phyloP scores from a whole-genome alignment of 2,113 vertebrate species.

The Nothobranchius kuhntae region DNA sequence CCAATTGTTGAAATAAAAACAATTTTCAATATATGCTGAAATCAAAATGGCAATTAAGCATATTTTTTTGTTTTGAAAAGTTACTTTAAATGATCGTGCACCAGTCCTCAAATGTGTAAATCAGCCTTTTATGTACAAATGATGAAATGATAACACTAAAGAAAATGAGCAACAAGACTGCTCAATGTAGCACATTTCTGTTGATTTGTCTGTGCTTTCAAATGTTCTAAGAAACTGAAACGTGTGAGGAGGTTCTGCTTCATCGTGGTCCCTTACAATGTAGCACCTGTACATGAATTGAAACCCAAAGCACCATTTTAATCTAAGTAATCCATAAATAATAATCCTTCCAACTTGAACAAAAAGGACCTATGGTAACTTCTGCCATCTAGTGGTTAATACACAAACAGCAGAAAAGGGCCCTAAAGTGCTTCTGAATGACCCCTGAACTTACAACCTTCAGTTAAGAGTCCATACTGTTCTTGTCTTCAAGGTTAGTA shows the following conservation, averaged over 20 bases:
- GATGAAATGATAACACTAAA: constrained; percentile 1
- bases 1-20: background rate
- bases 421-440: constrained; percentile 22
- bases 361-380: constrained; percentile 50
- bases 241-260: constrained; percentile 10
- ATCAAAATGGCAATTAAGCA: background rate
- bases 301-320: constrained; percentile 35
- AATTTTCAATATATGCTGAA: background rate
- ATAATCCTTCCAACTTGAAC: constrained; percentile 24
- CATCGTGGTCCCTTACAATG: constrained; percentile 28
- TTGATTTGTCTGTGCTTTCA: background rate
- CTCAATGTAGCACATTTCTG: background rate
- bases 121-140: background rate
- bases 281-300: constrained; percentile 53
- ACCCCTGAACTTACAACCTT: background rate
- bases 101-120: constrained; percentile 1
- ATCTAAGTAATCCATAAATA: constrained; percentile 24
- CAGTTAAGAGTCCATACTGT: background rate
- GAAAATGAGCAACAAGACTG: background rate
- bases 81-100: constrained; percentile 1
- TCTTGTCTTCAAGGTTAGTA: constrained; percentile 7
- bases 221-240: background rate
- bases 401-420: constrained; percentile 34
- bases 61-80: background rate
- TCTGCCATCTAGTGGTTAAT: constrained; percentile 68